A percentile compares a stretch with the other conserved stretches of the same genome.
These are phyloP conservation scores for Bhutanitis thaidina DNA, from an alignment of 2,888 invertebrate species.

Conservation along the genomic window DNA sequence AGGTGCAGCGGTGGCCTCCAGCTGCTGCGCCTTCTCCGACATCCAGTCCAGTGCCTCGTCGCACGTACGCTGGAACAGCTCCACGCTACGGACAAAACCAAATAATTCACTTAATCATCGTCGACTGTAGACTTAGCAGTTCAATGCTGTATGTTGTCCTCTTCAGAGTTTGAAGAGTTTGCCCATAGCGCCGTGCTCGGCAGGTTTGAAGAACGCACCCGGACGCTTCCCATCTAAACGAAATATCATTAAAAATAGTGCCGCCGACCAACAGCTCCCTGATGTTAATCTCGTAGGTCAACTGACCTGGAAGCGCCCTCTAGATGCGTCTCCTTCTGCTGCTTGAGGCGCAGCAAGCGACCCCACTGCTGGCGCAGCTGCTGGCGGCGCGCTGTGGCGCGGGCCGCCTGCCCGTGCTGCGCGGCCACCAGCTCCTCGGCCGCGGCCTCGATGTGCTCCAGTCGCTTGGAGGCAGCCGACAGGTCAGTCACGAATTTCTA, in stretches of 20 bases:
- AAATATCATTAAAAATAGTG: too few relatives aligned
- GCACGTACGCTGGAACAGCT: constrained; percentile 96
- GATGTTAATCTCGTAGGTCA: too few relatives aligned
- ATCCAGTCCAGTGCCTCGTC: constrained; percentile 99
- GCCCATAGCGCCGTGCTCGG: too few relatives aligned
- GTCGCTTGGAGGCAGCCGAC: constrained; percentile 94
- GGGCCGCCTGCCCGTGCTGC: constrained; percentile 87
- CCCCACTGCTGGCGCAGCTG: constrained; percentile 96
- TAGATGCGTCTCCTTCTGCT: constrained; percentile 93
- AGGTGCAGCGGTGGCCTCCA: constrained; percentile 87
- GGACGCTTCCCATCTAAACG: too few relatives aligned
- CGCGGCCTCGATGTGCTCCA: constrained; percentile 92
- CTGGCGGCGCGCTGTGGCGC: constrained; percentile 83
- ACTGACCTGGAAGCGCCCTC: constrained; percentile 90
- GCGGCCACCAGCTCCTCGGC: constrained; percentile 91
- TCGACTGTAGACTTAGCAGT: too few relatives aligned
- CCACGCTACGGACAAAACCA: constrained; percentile 82
- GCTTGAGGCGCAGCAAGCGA: constrained; percentile 89
- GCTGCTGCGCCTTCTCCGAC: constrained; percentile 95
- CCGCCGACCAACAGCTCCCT: too few relatives aligned
- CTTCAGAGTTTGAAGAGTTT: too few relatives aligned
- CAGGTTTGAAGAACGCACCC: too few relatives aligned
- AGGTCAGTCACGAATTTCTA: constrained; percentile 96
- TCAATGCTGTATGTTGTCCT: too few relatives aligned
- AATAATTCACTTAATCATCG: too few relatives aligned